Base-by-base conservation (phyloP, 2,888 invertebrate species). In the Psylliodes chrysocephalus region DNA sequence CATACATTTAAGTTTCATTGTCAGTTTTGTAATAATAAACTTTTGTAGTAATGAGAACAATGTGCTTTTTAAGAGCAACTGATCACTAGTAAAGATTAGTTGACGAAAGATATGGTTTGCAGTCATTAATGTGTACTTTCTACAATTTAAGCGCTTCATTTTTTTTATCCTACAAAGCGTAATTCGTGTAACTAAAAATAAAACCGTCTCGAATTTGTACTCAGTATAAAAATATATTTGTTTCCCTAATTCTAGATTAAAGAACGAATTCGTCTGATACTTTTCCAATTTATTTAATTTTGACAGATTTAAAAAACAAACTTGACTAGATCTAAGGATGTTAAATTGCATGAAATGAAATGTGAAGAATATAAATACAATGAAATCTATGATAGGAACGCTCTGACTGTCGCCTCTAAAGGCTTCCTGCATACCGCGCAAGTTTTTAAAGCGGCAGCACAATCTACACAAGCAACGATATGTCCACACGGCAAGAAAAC, bases 401-500 rank as follows among this genome's bases (percentile, higher is more conserved):
- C 89, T 77, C 89, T 84, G 47, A 91, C 87, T 38, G 87, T 88
- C 72, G 88, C 90, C 71, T 87, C 86, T 74, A 94, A 90, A 56
- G 86, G 86, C 75, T 89, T 85, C 63, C 97, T 88, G 84, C 97
- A 97, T 75, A 96, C 88, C 38, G 95, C 94, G 83, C 97, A 97
- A 74, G 88, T 90, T 73, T 89, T 88, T 62, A 96, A 88, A 57
- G 93, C 90, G 18, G 94, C 89, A 40, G 96, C 94, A 86, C 98
- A 98, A 77, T 92, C 91, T 57, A 91, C 90, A 84, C 98, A 98
- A 53, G 95, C 91, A 60, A 95, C 92, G 76, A 96, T 91, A 85
- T 98, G 98, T 69, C 96, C 94, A 84, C 98, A 98, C 52, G 98
- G 97, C 76, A 97, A 86, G 84, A 98, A 96, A 74, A 95, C 92